Evolutionary conservation across 2,888 invertebrate genomes (phyloP).

Genomic region (Stenurella melanura): DNA sequence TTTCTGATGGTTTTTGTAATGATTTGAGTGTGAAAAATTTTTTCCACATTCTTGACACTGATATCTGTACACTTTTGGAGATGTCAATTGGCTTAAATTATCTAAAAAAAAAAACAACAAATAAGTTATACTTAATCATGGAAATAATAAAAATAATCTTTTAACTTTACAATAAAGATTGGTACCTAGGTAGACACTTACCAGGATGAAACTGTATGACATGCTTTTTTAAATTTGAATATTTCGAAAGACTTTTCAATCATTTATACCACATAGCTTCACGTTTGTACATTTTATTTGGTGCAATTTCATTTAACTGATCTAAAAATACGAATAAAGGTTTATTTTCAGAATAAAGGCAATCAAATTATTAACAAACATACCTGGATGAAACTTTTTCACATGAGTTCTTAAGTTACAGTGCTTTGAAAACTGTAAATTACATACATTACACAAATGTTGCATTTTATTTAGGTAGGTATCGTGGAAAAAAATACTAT

Average conservation of each 20-base stretch:
- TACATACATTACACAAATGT: no score
- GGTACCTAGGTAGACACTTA: neutral
- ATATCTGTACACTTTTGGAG: neutral
- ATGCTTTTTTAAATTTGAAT: conserved; percentile 19
- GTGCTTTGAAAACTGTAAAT: no score
- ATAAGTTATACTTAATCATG: neutral
- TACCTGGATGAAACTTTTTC: no score
- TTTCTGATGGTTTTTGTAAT: neutral
- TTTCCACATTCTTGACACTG: neutral
- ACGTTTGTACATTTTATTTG: no score
- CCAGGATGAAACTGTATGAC: conserved; percentile 11
- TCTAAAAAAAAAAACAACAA: conserved; percentile 1
- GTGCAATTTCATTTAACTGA: neutral
- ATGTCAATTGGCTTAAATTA: conserved; percentile 3
- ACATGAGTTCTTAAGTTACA: no score
- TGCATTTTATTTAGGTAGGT: no score
- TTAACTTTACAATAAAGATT: neutral
- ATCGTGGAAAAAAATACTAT: no score
- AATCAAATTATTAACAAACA: no score
- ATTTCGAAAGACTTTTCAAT: neutral
- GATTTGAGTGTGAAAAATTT: neutral
- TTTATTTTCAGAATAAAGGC: no score
- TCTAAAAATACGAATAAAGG: no score
- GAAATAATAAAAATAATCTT: neutral
- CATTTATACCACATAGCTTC: conserved; percentile 1